Evolutionary conservation across 1,140 invertebrate species (phyloP).

Genomic region (Philopotamus ludificatus): DNA sequence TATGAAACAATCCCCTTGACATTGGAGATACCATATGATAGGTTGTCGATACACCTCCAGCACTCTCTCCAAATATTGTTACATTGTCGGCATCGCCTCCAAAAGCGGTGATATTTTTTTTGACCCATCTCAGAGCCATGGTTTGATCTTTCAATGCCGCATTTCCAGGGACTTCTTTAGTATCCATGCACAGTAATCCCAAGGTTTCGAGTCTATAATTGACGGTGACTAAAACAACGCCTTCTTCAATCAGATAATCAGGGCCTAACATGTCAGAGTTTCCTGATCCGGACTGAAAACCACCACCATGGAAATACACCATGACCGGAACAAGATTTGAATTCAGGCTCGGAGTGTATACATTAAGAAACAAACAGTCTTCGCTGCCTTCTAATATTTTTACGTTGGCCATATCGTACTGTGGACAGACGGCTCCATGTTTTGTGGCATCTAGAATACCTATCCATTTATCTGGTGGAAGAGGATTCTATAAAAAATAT

Average conservation of each 20-base stretch:
- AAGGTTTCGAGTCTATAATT: constrained; percentile 68
- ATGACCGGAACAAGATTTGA: constrained; percentile 60
- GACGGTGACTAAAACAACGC: constrained; percentile 66
- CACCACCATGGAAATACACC: constrained; percentile 66
- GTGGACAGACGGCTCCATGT: constrained; percentile 51
- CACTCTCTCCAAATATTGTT: constrained; percentile 73
- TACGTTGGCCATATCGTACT: constrained; percentile 45
- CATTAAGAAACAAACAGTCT: constrained; percentile 67
- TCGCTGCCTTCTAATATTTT: constrained; percentile 47
- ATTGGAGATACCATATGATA: constrained; percentile 69
- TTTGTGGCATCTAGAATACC: constrained; percentile 54
- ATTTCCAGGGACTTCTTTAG: constrained; percentile 62
- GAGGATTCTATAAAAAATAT: constrained; percentile 50
- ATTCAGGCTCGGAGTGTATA: constrained; percentile 54
- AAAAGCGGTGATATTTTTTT: constrained; percentile 58
- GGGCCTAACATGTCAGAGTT: constrained; percentile 56
- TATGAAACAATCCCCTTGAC: constrained; percentile 60
- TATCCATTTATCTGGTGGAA: constrained; percentile 52
- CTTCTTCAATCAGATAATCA: constrained; percentile 64
- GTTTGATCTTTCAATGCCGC: constrained; percentile 69
- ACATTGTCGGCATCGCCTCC: constrained; percentile 72
- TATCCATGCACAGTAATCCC: constrained; percentile 63
- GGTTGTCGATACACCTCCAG: constrained; percentile 66
- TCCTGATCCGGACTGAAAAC: constrained; percentile 59
- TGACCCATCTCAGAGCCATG: constrained; percentile 49